Conservation (phyloP, 2,888 invertebrate species). For the Linnaemya vulpina region DNA sequence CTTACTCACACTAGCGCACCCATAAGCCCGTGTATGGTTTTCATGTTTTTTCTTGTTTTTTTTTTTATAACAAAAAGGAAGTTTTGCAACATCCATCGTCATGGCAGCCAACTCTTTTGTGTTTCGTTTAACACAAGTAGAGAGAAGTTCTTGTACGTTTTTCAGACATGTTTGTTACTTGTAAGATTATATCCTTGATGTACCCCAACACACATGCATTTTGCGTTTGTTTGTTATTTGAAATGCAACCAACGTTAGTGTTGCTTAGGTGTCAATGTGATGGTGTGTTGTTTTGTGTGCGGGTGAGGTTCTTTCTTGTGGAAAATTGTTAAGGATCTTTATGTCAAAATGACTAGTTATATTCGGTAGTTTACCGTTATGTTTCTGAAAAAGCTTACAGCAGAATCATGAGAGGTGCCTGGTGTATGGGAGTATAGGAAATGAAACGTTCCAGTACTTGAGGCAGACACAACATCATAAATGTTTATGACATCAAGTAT, state of each 20-base stretch:
- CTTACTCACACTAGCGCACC: not conserved
- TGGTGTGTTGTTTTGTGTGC: not conserved
- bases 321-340: slow-evolving; percentile 53
- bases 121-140: not conserved
- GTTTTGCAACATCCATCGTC: slow-evolving; percentile 45
- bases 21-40: not conserved
- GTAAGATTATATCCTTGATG: slow-evolving; percentile 60
- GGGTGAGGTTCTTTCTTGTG: slow-evolving; percentile 20
- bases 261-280: slow-evolving; percentile 3
- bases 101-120: slow-evolving; percentile 28
- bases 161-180: slow-evolving; percentile 53
- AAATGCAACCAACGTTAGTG: not conserved
- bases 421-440: not conserved
- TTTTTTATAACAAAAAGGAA: slow-evolving; percentile 18
- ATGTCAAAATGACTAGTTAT: slow-evolving; percentile 68
- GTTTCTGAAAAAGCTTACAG: slow-evolving; percentile 10
- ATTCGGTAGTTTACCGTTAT: slow-evolving; percentile 55
- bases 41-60: no score
- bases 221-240: no score
- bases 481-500: slow-evolving; percentile 58
- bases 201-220: slow-evolving; percentile 20
- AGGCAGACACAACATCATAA: slow-evolving; percentile 36
- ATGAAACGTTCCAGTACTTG: slow-evolving; percentile 2
- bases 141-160: slow-evolving; percentile 6
- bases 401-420: not conserved